Evolutionary conservation across 2,888 invertebrate species (phyloP), one percentile per base, ranked within the genome.

Genomic region (Zhengitettix transpicula): DNA sequence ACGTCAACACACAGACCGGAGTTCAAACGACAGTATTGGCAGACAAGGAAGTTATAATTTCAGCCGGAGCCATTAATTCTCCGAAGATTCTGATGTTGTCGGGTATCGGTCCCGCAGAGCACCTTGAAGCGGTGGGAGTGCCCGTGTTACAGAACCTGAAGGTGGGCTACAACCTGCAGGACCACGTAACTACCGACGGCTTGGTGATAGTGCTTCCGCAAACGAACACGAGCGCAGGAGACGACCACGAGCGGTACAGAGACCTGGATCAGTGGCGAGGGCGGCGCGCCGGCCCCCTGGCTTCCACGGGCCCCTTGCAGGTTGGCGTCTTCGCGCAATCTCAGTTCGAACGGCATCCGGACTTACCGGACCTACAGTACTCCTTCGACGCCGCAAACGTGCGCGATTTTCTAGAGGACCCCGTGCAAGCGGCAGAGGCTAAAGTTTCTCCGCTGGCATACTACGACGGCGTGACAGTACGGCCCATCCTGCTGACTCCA

Each of bases 171-270:
- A 78, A 79, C 66, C 68, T 78, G 0, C 78, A 77, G 68, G 85
- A 88, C 67, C 88, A 89, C 67, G 77, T 85, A 0, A 85, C 87
- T 0, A 77, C 80, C 10, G 80, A 81, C 65, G 80, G 78, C 2
- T 71, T 82, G 1, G 67, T 80, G 0, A 69, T 82, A 61, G 75
- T 75, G 1, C 67, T 84, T 9, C 66, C 69, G 28, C 67, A 70
- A 53, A 70, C 68, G 3, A 64, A 65, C 14, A 68, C 67, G 1
- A 61, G 65, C 14, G 65, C 63, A 14, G 58, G 11, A 9, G 14
- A 64, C 10, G 63, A 64, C 56, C 52, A 65, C 16, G 58, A 65
- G 55, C 67, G 63, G 56, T 63, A 63, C 9, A 44, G 57, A 9
- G 67, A 69, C 58, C 63, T 66, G 7, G 56, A 66, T 58, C 56